Percentiles rank a stretch among this genome's conserved stretches.
Conservation (phyloP, 2,888 invertebrate species). For the Nemotelus pantherinus region DNA sequence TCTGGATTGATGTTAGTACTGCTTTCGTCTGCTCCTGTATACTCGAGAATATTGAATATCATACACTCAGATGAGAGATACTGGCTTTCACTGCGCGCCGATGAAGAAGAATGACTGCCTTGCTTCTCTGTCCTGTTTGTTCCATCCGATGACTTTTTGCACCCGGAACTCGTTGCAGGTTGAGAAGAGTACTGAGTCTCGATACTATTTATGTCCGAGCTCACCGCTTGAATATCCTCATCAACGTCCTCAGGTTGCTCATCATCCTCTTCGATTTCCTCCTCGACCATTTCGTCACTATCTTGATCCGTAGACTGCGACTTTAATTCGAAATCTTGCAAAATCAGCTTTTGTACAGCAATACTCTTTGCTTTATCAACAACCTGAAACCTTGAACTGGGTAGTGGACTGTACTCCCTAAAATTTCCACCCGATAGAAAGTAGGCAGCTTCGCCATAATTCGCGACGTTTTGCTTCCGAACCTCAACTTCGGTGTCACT, state of each 20-base stretch:
- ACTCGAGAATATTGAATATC: conserved; percentile 11
- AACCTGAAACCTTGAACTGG: not conserved
- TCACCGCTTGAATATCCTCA: not conserved
- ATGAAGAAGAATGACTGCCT: not conserved
- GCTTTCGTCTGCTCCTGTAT: not conserved
- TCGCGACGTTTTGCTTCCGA: conserved; percentile 5
- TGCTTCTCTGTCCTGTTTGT: not conserved
- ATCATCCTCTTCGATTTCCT: conserved; percentile 12
- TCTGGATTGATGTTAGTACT: not conserved
- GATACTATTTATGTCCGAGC: not conserved
- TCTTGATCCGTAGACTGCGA: conserved; percentile 43
- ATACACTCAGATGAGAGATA: conserved; percentile 20
- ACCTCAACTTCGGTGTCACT: conserved; percentile 46
- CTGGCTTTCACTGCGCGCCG: not conserved
- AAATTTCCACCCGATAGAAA: not conserved
- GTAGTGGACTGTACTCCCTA: conserved; percentile 9
- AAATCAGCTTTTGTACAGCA: conserved; percentile 20
- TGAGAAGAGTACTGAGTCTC: conserved; percentile 22
- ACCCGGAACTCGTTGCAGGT: not conserved
- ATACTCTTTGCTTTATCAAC: not conserved
- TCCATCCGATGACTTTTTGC: not conserved
- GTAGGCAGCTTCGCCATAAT: not conserved
- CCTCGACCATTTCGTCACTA: conserved; percentile 11
- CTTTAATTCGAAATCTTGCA: conserved; percentile 43
- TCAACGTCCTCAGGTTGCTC: not conserved